Base-by-base conservation (phyloP, 2,888 invertebrate genomes). In the Thelaira solivaga region DNA sequence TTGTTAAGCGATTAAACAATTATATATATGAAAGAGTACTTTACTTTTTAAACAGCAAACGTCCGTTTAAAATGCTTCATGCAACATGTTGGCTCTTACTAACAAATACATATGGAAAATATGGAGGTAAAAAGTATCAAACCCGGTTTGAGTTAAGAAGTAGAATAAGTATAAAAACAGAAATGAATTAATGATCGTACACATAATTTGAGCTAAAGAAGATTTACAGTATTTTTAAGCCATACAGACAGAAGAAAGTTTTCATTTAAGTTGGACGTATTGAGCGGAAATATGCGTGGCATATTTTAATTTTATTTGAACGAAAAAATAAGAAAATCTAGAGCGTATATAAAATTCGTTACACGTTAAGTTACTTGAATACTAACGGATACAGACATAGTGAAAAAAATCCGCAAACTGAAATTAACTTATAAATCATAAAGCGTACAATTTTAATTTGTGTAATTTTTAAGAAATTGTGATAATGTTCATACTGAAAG, bases 171-270 rank as follows among this genome's bases (percentile, higher is more conserved):
- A 53, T 47, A 29, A 47, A 72, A 55, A 64, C 6, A n/a, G 49
- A 57, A 31, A 55, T 49, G 34, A 45, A 39, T 34, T 49, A 43
- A 65, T 29, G 62, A 26, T 49, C 72, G 47, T 71, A 13, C 41
- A 16, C 13, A 13, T 39, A 29, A 74, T 67, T 53, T 61, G 45
- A 67, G 85, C 84, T 86, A 85, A 87, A 87, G 88, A 88, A 86
- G 86, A 85, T 85, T 85, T 84, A 84, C 83, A 84, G 80, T 81
- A 83, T 81, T 82, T 81, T 82, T 73, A 68, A 67, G 81, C 72
- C 77, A 76, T 83, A 81, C 87, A 88, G 86, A 88, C 86, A 85
- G 85, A 85, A 88, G 88, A 87, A 88, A 88, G 86, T 87, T 86
- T 85, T 85, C 86, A 84, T 80, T 83, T 82, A 83, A 82, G 84